Evolutionary conservation across 2,113 vertebrate genomes (phyloP), one percentile per base, ranked within the genome.

Genomic region (Pelodiscus sinensis): DNA sequence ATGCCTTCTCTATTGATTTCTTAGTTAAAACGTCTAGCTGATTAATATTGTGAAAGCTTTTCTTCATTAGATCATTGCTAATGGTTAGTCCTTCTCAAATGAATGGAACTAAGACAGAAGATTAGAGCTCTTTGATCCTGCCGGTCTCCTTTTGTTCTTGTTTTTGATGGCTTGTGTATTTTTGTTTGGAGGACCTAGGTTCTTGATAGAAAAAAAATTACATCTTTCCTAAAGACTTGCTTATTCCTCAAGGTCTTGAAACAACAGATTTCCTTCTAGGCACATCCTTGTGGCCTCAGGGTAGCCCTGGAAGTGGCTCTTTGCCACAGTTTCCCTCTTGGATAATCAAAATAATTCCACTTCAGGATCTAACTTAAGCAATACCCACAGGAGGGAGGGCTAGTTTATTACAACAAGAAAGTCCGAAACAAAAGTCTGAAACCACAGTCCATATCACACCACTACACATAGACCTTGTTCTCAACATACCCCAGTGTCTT

Each of bases 1-100:
- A 50, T 60, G 12, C 93, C 73, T 80, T 92, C 73, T 93, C 79
- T 87, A 83, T 89, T 78, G 87, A 91, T 96, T 94, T 96, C 92
- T 92, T 82, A 95, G 52, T 73, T 91, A 85, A 82, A 92, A n/a
- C 55, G 93, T 54, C 79, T 88, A 24, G 84, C 82, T 85, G 84
- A 27, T 52, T 93, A 94, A 92, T 11, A 73, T 22, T 44, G 11
- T 22, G 18, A 24, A 22, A 10, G 35, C 88, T 95, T 82, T 88
- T 91, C 84, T 57, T 90, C 25, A 91, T 71, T 85, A 13, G 51
- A 96, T 91, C 91, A 90, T 88, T 81, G 92, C 89, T 93, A 92
- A 88, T 51, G 78, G 58, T 44, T 87, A 90, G 87, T 22, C 94
- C 73, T 80, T 94, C 94, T 96, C 86, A 96, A 92, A 82, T 6